Conservation (phyloP, 1,140 invertebrate genomes). For the Pseudomyrmex dendroicus region DNA sequence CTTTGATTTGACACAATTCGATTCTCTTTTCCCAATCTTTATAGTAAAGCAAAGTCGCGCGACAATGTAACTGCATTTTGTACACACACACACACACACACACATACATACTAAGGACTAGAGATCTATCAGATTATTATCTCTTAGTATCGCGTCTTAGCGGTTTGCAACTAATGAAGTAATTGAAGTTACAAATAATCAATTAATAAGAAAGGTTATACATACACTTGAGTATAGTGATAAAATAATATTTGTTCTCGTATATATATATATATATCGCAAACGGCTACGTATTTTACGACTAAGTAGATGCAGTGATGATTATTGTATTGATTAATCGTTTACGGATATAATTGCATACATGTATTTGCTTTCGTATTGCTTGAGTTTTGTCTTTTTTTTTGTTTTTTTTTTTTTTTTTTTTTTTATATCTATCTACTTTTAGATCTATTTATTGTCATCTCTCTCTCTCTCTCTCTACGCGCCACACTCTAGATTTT, state of each 20-base stretch:
- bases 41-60: background rate
- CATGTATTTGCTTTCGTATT: constrained; percentile 66
- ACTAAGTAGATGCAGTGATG: constrained; percentile 72
- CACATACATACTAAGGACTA: constrained; percentile 37
- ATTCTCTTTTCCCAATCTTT: constrained; percentile 9
- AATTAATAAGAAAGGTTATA: constrained; percentile 65
- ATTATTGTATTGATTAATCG: constrained; percentile 72
- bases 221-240: constrained; percentile 75
- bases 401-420: constrained; percentile 63
- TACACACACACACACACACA: constrained; percentile 5
- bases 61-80: constrained; percentile 60
- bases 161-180: constrained; percentile 66
- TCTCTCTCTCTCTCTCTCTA: constrained; percentile 16
- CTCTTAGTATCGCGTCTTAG: constrained; percentile 67
- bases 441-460: constrained; percentile 74
- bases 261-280: constrained; percentile 40
- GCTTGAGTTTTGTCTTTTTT: constrained; percentile 70
- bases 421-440: constrained; percentile 65
- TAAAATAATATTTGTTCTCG: constrained; percentile 74
- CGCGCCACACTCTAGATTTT: constrained; percentile 53
- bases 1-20: constrained; percentile 7
- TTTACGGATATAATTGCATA: constrained; percentile 71
- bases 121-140: constrained; percentile 53
- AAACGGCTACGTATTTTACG: constrained; percentile 66
- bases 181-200: constrained; percentile 75